Evolutionary conservation across 2,113 vertebrate genomes (phyloP).

Genomic region (Pogonocichla stellata): DNA sequence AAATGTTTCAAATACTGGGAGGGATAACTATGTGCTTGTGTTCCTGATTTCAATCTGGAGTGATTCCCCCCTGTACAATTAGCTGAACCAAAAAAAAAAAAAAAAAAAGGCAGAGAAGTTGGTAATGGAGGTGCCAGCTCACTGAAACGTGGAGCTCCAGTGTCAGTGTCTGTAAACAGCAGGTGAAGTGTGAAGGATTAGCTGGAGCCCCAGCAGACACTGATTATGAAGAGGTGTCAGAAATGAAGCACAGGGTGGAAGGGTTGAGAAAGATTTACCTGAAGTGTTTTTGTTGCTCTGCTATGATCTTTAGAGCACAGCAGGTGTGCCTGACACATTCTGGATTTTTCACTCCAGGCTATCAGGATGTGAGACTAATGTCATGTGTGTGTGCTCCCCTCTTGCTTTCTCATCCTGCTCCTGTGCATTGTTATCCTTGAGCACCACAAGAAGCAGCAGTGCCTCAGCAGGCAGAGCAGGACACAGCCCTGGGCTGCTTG

Average conservation of each 20-base stretch:
- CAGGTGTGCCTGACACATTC: background rate
- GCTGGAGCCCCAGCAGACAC: background rate
- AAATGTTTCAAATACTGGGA: background rate
- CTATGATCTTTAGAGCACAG: background rate
- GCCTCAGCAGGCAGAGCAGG: background rate
- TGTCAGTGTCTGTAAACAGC: background rate
- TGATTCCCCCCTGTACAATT: background rate
- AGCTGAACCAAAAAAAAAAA: background rate
- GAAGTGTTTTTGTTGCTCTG: background rate
- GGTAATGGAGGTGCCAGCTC: background rate
- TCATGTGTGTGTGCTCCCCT: background rate
- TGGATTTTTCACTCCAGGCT: background rate
- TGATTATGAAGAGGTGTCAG: background rate
- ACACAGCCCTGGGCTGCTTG: background rate
- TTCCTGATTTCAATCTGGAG: background rate
- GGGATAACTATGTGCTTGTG: background rate
- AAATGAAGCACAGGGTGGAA: background rate
- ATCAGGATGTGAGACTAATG: background rate
- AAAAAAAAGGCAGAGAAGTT: background rate
- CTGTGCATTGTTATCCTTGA: rapidly evolving
- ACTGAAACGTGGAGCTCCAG: background rate
- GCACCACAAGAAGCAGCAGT: background rate
- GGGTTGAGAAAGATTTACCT: background rate
- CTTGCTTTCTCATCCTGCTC: background rate
- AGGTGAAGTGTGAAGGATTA: background rate